Evolutionary conservation across 2,797 vertebrate species (phyloP), one percentile per base, ranked within the genome.

Genomic region (Mionectes olivaceus): DNA sequence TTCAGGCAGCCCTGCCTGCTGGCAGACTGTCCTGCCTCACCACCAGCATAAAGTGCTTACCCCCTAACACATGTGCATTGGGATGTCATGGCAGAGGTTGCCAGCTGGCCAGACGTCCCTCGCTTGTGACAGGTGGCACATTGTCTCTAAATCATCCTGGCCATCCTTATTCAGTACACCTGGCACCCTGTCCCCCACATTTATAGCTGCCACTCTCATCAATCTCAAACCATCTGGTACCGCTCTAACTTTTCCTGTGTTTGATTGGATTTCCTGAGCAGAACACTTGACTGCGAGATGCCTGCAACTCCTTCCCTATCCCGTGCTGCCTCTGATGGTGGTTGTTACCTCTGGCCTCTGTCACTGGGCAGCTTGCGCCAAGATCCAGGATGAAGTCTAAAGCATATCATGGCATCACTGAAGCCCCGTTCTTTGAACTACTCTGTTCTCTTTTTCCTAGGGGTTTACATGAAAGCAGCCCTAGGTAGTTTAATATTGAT

Each of bases 401-500:
- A 86, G 53, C 23, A 52, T 49, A 30, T 16, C 61, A 28, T 41
- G 30, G 37, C n/a, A 79, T 65, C 35, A 39, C 28, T 50, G 80
- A 89, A 89, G 35, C 18, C 28, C 32, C 21, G 18, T 57, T 77
- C 47, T 95, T 83, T 95, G 82, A 77, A 82, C 46, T 74, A 81
- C n/a, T 53, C 60, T 86, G 35, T 70, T 80, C 14, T 79, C 19
- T 79, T 94, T 86, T 79, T 68, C 73, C 46, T 67, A 63, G 92
- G 63, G 52, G 78, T 80, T 92, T 75, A 73, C 32, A 78, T 82
- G 63, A 96, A 96, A 96, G 70, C 47, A 91, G 59, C 10, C 55
- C 17, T 71, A 94, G 50, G 56, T 94, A 84, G 76, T 27, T 73
- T 75, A 92, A 60, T 91, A 96, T 19, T 65, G 55, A 94, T 93